Evolutionary conservation across 2,888 invertebrate genomes (phyloP), one percentile per base, ranked within the genome.

Genomic region (Agrotis segetum): DNA sequence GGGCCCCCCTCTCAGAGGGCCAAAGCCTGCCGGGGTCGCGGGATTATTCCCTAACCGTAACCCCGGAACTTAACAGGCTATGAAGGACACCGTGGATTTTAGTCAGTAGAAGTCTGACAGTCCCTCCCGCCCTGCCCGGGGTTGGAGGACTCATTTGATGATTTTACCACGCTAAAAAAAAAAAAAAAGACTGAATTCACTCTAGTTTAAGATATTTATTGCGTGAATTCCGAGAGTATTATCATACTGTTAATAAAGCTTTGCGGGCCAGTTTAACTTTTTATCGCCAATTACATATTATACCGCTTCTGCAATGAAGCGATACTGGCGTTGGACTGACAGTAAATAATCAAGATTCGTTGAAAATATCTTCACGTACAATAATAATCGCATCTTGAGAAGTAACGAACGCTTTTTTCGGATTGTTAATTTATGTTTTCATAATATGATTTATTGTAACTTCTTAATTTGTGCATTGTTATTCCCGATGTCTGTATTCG

Each of bases 281-380:
- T 67, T 55, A 58, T 61, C 21, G 11, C 44, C 5, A 64, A 56
- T 53, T 55, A 53, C 29, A n/a, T 34, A 5, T 13, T 29, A 21
- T 47, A 52, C n/a, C 11, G 19, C 53, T 55, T 61, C 11, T 24
- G 19, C 11, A 58, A 60, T 63, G 62, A 69, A 77, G 49, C 24
- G 16, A 53, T 81, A 53, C 47, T 53, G 61, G 19, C 3, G 62
- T 66, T 40, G 62, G 47, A 59, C 49, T 74, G 68, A 65, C 65
- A 86, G 88, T 88, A 85, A 88, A 88, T 86, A 84, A 87, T 86
- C 77, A 47, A 24, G 59, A 74, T 84, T 78, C 86, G 85, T 87
- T 83, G 73, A 79, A 82, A 81, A 77, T 74, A 81, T 85, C 73
- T 83, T 79, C 67, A 85, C 76, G 62, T 77, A 62, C n/a, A 50